A percentile compares a stretch with the other conserved stretches of the same genome.
phyloP scores from a whole-genome alignment of 2,797 vertebrate species.

The Pelochelys cantorii region DNA sequence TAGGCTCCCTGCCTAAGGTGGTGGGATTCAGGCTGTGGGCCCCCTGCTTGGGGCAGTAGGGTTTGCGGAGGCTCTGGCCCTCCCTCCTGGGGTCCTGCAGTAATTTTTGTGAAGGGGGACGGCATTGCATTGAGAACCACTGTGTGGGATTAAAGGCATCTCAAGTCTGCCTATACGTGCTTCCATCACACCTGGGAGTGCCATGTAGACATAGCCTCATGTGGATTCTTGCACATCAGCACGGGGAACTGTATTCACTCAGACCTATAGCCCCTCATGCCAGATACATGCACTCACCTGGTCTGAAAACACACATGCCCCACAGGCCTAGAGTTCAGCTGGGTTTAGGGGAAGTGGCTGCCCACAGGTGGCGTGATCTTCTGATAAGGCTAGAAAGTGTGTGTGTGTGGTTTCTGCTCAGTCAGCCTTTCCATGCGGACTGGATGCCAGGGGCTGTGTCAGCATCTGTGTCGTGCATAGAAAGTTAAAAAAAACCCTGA shows the following conservation, averaged over 20 bases:
- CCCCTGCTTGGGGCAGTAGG: no score
- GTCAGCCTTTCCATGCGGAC: constrained; percentile 13
- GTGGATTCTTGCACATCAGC: neutral
- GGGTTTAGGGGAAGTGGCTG: accelerated
- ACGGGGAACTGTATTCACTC: neutral
- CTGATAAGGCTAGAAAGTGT: constrained; percentile 30
- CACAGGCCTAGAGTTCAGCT: neutral
- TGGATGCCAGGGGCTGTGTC: accelerated
- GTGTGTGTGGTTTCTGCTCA: neutral
- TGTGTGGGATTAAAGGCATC: neutral
- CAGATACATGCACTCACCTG: accelerated
- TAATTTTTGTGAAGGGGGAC: no score
- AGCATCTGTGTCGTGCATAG: accelerated
- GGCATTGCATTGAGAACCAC: no score
- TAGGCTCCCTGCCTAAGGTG: no score
- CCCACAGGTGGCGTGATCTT: accelerated
- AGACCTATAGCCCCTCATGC: accelerated
- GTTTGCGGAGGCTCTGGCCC: no score
- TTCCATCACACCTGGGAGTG: neutral
- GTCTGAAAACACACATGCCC: accelerated
- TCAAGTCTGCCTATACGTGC: neutral
- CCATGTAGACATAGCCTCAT: neutral
- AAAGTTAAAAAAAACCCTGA: neutral
- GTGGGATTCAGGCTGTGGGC: no score
- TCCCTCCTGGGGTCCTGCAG: no score